phyloP scores from a whole-genome alignment of 2,113 vertebrate species.

The Mellivora capensis region DNA sequence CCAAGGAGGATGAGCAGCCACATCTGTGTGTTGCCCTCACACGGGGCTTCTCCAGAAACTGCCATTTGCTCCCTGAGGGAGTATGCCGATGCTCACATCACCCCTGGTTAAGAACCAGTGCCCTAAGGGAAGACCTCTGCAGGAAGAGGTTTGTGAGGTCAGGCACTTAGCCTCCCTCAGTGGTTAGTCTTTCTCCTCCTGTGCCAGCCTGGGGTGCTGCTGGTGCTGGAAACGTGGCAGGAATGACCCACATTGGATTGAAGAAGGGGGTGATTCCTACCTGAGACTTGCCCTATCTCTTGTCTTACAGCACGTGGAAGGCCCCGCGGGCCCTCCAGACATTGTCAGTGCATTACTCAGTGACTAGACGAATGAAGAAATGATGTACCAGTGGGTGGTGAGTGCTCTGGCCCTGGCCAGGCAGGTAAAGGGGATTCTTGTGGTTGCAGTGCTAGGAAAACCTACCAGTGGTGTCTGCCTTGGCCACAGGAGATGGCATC shows the following conservation, averaged over 20 bases:
- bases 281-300: not conserved
- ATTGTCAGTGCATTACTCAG: not conserved
- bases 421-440: not conserved
- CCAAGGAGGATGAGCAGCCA: not conserved
- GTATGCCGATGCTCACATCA: too few relatives aligned
- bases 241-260: not conserved
- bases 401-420: not conserved
- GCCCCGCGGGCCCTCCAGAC: not conserved
- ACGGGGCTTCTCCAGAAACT: not conserved
- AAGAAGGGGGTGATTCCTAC: not conserved
- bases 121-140: not conserved
- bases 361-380: not conserved
- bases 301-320: rapidly evolving
- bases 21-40: too few relatives aligned
- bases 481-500: rapidly evolving
- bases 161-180: not conserved
- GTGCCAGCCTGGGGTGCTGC: not conserved
- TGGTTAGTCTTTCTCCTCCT: not conserved
- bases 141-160: not conserved
- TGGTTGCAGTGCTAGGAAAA: not conserved
- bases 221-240: not conserved
- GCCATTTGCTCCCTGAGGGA: rapidly evolving
- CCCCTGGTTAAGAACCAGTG: not conserved
- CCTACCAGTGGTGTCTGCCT: not conserved
- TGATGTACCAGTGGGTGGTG: too few relatives aligned